Percentiles rank a stretch among this genome's conserved stretches.
Conservation (phyloP, 2,113 vertebrate genomes). For the Dipodomys ordii region DNA sequence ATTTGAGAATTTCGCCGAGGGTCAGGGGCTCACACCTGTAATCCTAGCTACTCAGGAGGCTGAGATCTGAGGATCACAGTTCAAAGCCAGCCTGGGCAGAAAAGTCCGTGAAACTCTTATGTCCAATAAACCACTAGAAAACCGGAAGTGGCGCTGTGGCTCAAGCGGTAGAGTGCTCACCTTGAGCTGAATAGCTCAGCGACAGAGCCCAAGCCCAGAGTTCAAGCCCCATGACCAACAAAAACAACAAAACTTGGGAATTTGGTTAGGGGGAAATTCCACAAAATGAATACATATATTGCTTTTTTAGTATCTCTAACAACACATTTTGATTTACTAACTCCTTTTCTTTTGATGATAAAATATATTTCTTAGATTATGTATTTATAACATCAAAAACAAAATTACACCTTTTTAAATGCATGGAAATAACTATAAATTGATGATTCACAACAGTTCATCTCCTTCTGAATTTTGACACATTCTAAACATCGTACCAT, state of each 20-base stretch:
- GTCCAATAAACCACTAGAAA: too few relatives aligned
- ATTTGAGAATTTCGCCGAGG: background rate
- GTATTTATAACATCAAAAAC: constrained; percentile 49
- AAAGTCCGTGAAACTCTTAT: too few relatives aligned
- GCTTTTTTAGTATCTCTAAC: background rate
- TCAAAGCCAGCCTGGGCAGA: too few relatives aligned
- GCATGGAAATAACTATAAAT: background rate
- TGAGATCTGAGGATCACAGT: too few relatives aligned
- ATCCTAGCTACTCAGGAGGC: too few relatives aligned
- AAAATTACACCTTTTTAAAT: constrained; percentile 52
- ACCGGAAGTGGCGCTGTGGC: too few relatives aligned
- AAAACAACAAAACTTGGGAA: background rate
- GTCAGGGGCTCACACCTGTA: too few relatives aligned
- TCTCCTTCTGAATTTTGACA: constrained; percentile 70
- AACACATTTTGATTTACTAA: background rate
- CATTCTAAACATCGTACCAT: constrained; percentile 23
- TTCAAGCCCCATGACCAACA: too few relatives aligned
- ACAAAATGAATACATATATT: background rate
- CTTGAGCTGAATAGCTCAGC: too few relatives aligned
- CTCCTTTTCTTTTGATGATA: constrained; percentile 9
- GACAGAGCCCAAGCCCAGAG: too few relatives aligned
- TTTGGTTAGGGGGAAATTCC: background rate
- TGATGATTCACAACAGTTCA: constrained; percentile 46
- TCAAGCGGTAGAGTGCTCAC: too few relatives aligned
- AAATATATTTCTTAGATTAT: constrained; percentile 22